A percentile compares a stretch with the other conserved stretches of the same genome.
Conservation (phyloP, 1,140 invertebrate species). For the Tachypleus tridentatus region DNA sequence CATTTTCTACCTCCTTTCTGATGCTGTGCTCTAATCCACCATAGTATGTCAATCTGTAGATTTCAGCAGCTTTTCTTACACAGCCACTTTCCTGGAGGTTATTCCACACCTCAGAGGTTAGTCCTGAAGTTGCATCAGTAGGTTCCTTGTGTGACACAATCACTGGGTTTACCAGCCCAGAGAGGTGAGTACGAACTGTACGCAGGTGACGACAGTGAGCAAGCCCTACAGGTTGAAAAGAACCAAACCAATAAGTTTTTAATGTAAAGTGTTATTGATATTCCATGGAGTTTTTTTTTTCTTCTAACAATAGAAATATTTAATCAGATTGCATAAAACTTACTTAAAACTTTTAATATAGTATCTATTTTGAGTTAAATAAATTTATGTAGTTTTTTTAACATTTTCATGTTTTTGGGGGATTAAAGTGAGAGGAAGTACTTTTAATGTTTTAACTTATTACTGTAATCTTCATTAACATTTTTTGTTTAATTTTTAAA, state of each 20-base stretch:
- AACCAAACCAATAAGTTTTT: not conserved
- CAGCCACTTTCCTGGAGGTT: constrained; percentile 38
- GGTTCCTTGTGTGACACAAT: constrained; percentile 28
- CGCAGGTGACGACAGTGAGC: constrained; percentile 84
- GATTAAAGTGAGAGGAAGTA: no score
- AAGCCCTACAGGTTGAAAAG: constrained; percentile 42
- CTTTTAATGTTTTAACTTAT: no score
- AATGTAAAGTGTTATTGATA: not conserved
- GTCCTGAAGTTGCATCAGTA: constrained; percentile 37
- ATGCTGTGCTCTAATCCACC: constrained; percentile 68
- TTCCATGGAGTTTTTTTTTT: not conserved
- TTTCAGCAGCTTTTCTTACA: constrained; percentile 45
- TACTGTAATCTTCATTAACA: no score
- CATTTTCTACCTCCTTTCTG: constrained; percentile 47
- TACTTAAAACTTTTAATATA: constrained; percentile 6
- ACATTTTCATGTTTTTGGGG: no score
- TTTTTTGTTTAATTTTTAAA: no score
- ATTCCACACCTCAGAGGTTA: constrained; percentile 56
- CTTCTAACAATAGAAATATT: constrained; percentile 5
- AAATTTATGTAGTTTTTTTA: not conserved
- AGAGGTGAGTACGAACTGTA: constrained; percentile 80
- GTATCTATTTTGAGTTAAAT: constrained; percentile 5
- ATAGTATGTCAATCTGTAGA: constrained; percentile 72
- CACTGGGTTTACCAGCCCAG: constrained; percentile 59
- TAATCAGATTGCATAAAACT: constrained; percentile 3